These are phyloP conservation scores for Ophion costatus DNA, from an alignment of 2,888 invertebrate genomes.

Conservation along the genomic window DNA sequence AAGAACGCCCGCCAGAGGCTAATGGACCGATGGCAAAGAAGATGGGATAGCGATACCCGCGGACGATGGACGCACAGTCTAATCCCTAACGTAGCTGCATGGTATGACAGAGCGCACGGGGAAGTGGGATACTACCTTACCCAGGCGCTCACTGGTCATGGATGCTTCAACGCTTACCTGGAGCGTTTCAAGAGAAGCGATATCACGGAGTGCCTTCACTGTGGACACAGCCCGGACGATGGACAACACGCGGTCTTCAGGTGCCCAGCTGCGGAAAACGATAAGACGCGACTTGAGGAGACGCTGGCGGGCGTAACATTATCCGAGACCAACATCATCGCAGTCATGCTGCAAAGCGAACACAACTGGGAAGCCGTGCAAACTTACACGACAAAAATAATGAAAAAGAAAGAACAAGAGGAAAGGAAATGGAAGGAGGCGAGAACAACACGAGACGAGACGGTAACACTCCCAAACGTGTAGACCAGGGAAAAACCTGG, in stretches of 20 bases:
- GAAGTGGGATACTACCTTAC: conserved; percentile 59
- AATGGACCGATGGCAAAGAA: not conserved
- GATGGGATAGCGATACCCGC: conserved; percentile 13
- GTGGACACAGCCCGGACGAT: conserved; percentile 38
- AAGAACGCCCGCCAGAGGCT: conserved; percentile 2
- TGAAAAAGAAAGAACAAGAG: conserved; percentile 23
- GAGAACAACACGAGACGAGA: too few species aligned
- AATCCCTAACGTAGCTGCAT: conserved; percentile 45
- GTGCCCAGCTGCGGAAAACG: conserved; percentile 35
- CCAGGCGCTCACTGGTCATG: conserved; percentile 69
- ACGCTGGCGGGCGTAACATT: conserved; percentile 18
- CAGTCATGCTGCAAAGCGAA: conserved; percentile 27
- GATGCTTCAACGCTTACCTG: conserved; percentile 68
- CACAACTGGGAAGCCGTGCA: conserved; percentile 15
- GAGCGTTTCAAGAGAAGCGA: conserved; percentile 62
- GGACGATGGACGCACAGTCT: conserved; percentile 56
- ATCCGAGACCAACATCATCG: conserved; percentile 6
- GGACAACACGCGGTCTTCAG: conserved; percentile 38
- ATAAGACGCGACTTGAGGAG: conserved; percentile 1
- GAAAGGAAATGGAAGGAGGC: conserved; percentile 8
- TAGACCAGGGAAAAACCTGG: too few species aligned
- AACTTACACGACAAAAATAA: conserved; percentile 11
- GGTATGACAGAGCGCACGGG: conserved; percentile 48
- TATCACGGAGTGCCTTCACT: conserved; percentile 72
- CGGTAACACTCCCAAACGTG: too few species aligned